Evolutionary conservation across 2,113 vertebrate species (phyloP).

Genomic region (Cebidichthys violaceus): DNA sequence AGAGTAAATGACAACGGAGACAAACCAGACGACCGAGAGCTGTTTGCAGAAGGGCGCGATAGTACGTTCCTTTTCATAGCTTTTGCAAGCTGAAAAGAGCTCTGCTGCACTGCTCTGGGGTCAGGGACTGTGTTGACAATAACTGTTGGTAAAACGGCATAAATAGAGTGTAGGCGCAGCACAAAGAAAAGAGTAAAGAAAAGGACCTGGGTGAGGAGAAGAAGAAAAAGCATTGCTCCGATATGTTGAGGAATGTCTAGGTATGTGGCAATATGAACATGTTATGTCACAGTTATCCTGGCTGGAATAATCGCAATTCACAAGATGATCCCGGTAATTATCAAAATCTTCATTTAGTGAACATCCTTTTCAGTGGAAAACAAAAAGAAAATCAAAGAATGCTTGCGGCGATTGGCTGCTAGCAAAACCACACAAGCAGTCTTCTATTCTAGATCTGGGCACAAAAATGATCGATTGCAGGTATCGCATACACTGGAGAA

Average conservation of each 20-base stretch:
- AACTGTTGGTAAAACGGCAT: not conserved
- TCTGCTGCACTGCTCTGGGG: not conserved
- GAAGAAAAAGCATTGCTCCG: not conserved
- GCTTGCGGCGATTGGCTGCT: not conserved
- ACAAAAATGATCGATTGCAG: too few species aligned
- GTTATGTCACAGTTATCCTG: not conserved
- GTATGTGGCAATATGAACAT: not conserved
- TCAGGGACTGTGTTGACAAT: not conserved
- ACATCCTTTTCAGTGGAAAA: too few species aligned
- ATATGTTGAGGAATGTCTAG: not conserved
- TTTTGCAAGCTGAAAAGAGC: not conserved
- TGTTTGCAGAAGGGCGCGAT: not conserved
- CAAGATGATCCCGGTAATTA: not conserved
- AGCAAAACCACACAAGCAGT: too few species aligned
- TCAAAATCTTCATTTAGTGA: not conserved
- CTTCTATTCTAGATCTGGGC: too few species aligned
- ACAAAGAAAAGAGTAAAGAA: not conserved
- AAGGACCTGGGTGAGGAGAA: not conserved
- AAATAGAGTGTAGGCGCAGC: not conserved
- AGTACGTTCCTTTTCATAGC: not conserved
- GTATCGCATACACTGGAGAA: too few species aligned
- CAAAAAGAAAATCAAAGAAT: too few species aligned
- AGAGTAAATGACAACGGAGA: not conserved
- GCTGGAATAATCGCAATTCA: not conserved
- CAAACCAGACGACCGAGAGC: not conserved